Evolutionary conservation across 2,888 invertebrate genomes (phyloP), one percentile per base, ranked within the genome.

Genomic region (Drosophila hawaiiensis): DNA sequence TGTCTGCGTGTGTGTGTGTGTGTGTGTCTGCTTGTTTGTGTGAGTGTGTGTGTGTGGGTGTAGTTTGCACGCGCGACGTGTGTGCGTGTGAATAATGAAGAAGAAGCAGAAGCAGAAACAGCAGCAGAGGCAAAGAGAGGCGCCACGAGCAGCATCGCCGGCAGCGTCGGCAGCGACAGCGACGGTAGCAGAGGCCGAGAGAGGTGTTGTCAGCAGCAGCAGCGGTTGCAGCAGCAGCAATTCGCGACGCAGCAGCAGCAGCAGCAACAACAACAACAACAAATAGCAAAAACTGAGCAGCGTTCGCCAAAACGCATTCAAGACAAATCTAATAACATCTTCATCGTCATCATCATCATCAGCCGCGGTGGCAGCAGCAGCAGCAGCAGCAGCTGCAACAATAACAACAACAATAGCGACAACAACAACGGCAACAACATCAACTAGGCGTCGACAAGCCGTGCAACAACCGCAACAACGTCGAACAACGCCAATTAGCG

Each of bases 241-340:
- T 68, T 84, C 89, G 73, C 84, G 84, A 72, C 90, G 80, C 74
- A 87, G 74, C 76, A 89, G 73, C 84, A 69, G 80, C 61, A 89
- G 87, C 71, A 89, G 73, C 69, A 80, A 80, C 73, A 89, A 84
- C 55, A 89, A 84, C 58, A 83, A 85, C 82, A 82, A 75, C 66
- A 89, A 85, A 85, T 85, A 85, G 90, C 85, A 90, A 85, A 85
- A 85, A 90, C 86, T 85, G 78, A 80, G 74, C 74, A 89, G 85
- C 90, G 85, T 90, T 90, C 90, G 89, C 90, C 89, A 90, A 66
- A 88, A 78, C 85, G 85, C 85, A 85, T 53, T 60, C 68, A 76
- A 69, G 55, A 68, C 77, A 77, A 61, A 72, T 70, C 29, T 70
- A 62, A 31, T 67, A 74, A 19, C 76, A 78, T 52, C 71, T 69